Conservation (phyloP, 2,888 invertebrate species). For the Leucania comma region DNA sequence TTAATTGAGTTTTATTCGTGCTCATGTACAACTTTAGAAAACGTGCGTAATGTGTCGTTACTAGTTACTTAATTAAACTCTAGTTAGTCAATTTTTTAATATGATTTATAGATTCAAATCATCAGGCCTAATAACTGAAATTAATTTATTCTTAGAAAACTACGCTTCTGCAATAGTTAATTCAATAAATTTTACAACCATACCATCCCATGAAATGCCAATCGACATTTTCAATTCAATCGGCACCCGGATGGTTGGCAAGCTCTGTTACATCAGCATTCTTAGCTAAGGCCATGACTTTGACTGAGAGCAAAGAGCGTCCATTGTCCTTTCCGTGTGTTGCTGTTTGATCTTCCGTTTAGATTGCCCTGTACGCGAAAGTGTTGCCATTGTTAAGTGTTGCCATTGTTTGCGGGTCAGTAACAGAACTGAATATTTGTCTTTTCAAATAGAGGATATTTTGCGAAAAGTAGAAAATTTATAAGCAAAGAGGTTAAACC, state of each 20-base stretch:
- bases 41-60: background rate
- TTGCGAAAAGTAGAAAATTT: background rate
- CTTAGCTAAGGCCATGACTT: slow-evolving; percentile 54
- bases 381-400: slow-evolving; percentile 47
- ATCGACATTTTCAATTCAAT: slow-evolving; percentile 39
- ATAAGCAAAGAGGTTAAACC: background rate
- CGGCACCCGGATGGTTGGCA: slow-evolving; percentile 50
- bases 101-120: background rate
- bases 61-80: no score
- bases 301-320: slow-evolving; percentile 58
- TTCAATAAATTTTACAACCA: slow-evolving; percentile 14
- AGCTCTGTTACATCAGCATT: slow-evolving; percentile 37
- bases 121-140: background rate
- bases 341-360: slow-evolving; percentile 49
- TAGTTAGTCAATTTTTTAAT: background rate
- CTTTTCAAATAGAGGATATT: background rate
- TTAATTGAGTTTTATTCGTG: background rate
- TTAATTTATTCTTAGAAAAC: background rate
- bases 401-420: slow-evolving; percentile 36
- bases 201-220: slow-evolving; percentile 35
- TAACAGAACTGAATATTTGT: slow-evolving; percentile 8
- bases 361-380: slow-evolving; percentile 45
- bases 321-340: slow-evolving; percentile 52
- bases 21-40: background rate
- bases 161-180: background rate